phyloP scores from a whole-genome alignment of 2,113 vertebrate species.

The Mustelus asterias region DNA sequence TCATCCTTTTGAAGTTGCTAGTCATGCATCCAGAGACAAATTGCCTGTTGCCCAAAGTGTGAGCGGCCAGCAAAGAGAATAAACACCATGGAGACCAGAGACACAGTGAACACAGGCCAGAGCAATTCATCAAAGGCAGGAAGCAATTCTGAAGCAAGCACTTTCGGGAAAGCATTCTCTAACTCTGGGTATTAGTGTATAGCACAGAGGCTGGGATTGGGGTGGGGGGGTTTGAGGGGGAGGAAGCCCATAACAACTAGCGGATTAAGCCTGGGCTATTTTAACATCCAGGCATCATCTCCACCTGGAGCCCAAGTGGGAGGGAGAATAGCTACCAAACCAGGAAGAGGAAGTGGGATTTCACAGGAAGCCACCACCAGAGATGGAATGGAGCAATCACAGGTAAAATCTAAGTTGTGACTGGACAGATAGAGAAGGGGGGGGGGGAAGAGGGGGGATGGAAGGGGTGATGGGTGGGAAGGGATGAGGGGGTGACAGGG shows the following conservation, averaged over 20 bases:
- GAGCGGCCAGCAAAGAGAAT: not conserved
- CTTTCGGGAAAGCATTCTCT: not conserved
- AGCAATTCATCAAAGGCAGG: not conserved
- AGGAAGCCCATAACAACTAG: not conserved
- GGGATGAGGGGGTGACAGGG: no score
- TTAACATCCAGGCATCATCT: not conserved
- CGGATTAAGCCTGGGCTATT: not conserved
- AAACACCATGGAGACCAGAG: constrained; percentile 14
- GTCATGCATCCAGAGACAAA: not conserved
- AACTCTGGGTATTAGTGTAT: not conserved
- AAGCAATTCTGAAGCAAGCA: not conserved
- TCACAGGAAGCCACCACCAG: not conserved
- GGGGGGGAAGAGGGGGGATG: no score
- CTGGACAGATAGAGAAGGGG: not conserved
- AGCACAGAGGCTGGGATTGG: not conserved
- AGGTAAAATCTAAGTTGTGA: not conserved
- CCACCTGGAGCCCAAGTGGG: not conserved
- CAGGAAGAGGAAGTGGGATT: not conserved
- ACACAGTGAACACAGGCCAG: not conserved
- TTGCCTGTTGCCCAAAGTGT: not conserved
- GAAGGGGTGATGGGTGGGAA: no score
- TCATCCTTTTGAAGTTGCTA: not conserved
- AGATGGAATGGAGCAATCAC: not conserved
- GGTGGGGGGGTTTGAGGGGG: no score
- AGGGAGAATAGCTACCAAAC: not conserved